These are phyloP conservation scores for Strix occidentalis DNA, from an alignment of 2,797 vertebrate species.

Conservation along the genomic window DNA sequence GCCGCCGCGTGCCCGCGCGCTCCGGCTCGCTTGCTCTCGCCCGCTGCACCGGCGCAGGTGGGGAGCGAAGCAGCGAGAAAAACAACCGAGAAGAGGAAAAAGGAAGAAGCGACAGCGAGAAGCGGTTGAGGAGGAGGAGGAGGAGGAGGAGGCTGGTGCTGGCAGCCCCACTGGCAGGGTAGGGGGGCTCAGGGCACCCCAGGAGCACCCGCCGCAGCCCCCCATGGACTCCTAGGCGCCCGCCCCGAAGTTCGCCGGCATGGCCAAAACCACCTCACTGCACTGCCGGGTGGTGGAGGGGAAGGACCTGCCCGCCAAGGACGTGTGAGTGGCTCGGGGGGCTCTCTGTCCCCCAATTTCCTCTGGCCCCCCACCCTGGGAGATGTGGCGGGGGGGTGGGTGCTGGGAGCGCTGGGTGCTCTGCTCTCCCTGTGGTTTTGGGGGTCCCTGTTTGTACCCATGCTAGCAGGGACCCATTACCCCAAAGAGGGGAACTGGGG, in stretches of 20 bases:
- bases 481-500: too few relatives aligned
- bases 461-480: not conserved
- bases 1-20: not conserved
- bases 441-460: not conserved
- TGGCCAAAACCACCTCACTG: not conserved
- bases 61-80: not conserved
- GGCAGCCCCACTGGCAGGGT: not conserved
- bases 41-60: not conserved
- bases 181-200: not conserved
- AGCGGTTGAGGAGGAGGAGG: not conserved
- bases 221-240: not conserved
- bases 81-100: not conserved
- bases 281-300: conserved; percentile 24
- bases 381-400: too few relatives aligned
- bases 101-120: not conserved
- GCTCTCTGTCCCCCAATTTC: not conserved
- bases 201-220: not conserved
- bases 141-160: not conserved
- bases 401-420: not conserved
- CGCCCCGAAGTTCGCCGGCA: not conserved
- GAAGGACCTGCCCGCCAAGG: conserved; percentile 34
- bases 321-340: not conserved
- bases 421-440: not conserved
- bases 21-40: not conserved
- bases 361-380: not conserved